phyloP scores from a whole-genome alignment of 2,797 vertebrate genomes.

The Alectoris magna region DNA sequence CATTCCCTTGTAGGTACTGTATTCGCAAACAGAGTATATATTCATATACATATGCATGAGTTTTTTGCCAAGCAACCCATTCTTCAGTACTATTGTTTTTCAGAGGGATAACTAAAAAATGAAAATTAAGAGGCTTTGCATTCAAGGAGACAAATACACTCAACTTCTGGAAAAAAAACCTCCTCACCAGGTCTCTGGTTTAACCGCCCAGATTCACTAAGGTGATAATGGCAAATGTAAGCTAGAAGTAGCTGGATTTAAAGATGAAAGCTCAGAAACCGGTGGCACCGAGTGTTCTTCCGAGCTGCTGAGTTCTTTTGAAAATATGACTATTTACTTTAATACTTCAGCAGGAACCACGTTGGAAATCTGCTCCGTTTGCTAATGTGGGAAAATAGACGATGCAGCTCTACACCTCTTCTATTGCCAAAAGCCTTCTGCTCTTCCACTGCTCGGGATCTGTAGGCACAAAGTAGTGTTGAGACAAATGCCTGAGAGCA shows the following conservation, averaged over 20 bases:
- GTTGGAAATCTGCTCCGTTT: not conserved
- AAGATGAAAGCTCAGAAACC: not conserved
- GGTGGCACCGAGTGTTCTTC: not conserved
- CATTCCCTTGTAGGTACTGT: not conserved
- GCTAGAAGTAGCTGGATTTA: not conserved
- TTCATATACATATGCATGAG: not conserved
- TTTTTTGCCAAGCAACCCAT: not conserved
- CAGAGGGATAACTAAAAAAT: not conserved
- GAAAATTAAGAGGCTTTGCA: not conserved
- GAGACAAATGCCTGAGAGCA: conserved; percentile 51
- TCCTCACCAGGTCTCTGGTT: not conserved
- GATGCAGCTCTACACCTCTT: not conserved
- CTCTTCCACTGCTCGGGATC: conserved; percentile 7
- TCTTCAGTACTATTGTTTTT: not conserved
- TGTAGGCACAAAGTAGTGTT: conserved; percentile 13
- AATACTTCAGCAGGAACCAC: not conserved
- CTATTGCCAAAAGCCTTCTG: not conserved
- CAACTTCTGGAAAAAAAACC: not conserved
- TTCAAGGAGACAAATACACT: not conserved
- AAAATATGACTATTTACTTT: not conserved
- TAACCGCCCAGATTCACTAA: not conserved
- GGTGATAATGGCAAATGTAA: not conserved
- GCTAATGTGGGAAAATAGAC: not conserved
- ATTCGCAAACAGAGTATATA: not conserved
- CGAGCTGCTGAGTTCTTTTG: not conserved